Evolutionary conservation across 1,140 invertebrate genomes (phyloP), one percentile per base, ranked within the genome.

Genomic region (Atta colombica): DNA sequence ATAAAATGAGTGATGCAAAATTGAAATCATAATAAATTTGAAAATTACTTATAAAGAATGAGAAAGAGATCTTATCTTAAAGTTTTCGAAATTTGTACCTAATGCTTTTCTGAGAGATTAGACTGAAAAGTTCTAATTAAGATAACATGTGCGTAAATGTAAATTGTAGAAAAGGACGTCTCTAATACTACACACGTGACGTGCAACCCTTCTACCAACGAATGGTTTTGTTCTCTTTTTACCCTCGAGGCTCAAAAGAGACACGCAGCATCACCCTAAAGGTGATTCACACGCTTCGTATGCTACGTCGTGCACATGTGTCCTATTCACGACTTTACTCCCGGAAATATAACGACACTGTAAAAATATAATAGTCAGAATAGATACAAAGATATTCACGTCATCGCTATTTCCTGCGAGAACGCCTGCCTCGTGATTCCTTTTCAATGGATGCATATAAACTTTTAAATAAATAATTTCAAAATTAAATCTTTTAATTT

Each of bases 241-340:
- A 77, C 71, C 69, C 82, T 39, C 21, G 18, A n/a, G 61, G 69
- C 58, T 69, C 49, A 45, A 72, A 77, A 72, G 35, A 60, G 87
- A 86, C 51, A 69, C 63, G 58, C 88, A 89, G 39, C 85, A 89
- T 89, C 87, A 86, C 69, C 77, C 90, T 55, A 66, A 88, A 87
- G 78, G 87, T 91, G 90, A 91, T 88, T 91, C 87, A 88, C 66
- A 45, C 77, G 77, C 69, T 63, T 74, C 55, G 66, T 53, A 71
- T 53, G 49, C 78, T 45, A 16, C 58, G 35, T 55, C 49, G 51
- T 51, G 21, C 61, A 45, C 58, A 55, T 74, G 35, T 18, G n/a
- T 66, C 49, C 39, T 86, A 75, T 75, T 63, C 35, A 39, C n/a
- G 65, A 68, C 69, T 69, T 39, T 60, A 60, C 75, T 85, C 28